Conservation (phyloP, 2,113 vertebrate genomes). For the Siphamia tubifer region DNA sequence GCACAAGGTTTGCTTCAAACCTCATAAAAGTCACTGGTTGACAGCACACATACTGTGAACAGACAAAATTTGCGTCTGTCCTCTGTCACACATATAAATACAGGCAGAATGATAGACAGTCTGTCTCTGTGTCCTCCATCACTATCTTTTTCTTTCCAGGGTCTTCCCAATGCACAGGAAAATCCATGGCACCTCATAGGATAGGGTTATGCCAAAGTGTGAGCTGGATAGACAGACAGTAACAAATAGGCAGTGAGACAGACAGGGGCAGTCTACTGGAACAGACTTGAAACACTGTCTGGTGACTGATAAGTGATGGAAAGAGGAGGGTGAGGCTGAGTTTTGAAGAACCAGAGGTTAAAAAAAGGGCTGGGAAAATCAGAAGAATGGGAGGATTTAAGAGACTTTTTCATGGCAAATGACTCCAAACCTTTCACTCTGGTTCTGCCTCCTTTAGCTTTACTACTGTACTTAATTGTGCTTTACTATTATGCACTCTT, state of each 20-base stretch:
- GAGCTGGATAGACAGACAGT: slow-evolving; percentile 29
- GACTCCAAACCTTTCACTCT: not conserved
- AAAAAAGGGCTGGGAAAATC: not conserved
- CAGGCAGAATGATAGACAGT: slow-evolving; percentile 18
- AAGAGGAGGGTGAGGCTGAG: slow-evolving; percentile 15
- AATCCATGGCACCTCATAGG: slow-evolving; percentile 12
- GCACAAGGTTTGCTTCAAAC: slow-evolving; percentile 42
- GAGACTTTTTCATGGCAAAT: slow-evolving; percentile 15
- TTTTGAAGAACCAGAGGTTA: slow-evolving; percentile 32
- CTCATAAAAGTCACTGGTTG: slow-evolving; percentile 27
- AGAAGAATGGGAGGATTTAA: slow-evolving; percentile 15
- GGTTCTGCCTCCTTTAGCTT: not conserved
- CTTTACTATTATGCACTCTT: not conserved
- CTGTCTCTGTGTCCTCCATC: not conserved
- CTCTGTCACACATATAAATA: not conserved
- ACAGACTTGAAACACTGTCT: slow-evolving; percentile 54
- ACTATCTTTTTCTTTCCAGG: slow-evolving; percentile 12
- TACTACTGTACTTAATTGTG: not conserved
- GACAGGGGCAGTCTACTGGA: slow-evolving; percentile 56
- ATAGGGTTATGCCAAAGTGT: slow-evolving; percentile 28
- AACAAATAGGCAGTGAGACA: slow-evolving; percentile 46
- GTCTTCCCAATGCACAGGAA: not conserved
- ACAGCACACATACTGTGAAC: slow-evolving; percentile 9
- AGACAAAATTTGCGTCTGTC: slow-evolving; percentile 17
- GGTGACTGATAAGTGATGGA: slow-evolving; percentile 53